phyloP scores from a whole-genome alignment of 2,113 vertebrate genomes.

The Oryzias javanicus region DNA sequence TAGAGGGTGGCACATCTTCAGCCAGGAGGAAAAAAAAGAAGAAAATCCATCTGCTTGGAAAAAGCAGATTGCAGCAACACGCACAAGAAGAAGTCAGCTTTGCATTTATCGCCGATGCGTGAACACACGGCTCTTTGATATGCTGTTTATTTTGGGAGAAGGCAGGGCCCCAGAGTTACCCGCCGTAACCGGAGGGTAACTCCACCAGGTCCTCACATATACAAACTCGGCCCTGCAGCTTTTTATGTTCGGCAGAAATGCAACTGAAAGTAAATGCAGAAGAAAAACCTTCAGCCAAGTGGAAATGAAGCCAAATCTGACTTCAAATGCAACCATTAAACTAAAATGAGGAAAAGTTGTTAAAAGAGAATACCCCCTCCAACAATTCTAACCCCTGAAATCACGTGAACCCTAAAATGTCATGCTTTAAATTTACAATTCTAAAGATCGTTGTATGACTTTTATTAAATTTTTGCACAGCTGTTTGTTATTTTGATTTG shows the following conservation, averaged over 20 bases:
- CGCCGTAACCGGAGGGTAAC: constrained; percentile 44
- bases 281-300: too few species aligned
- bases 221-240: not conserved
- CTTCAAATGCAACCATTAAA: too few species aligned
- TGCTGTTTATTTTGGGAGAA: constrained; percentile 59
- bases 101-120: constrained; percentile 48
- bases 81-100: constrained; percentile 35
- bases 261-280: too few species aligned
- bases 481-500: too few species aligned
- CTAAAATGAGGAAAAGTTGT: too few species aligned
- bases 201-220: constrained; percentile 41
- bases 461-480: too few species aligned
- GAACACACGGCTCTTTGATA: constrained; percentile 49
- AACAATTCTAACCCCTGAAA: too few species aligned
- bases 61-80: constrained; percentile 27
- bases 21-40: constrained; percentile 17
- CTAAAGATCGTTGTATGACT: too few species aligned
- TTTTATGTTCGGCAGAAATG: not conserved
- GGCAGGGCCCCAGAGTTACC: constrained; percentile 48
- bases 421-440: too few species aligned
- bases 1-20: constrained; percentile 12
- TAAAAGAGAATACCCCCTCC: too few species aligned
- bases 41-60: constrained; percentile 33
- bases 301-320: too few species aligned
- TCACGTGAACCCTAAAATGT: too few species aligned